Conservation (phyloP, 1,140 invertebrate genomes). For the Caenorhabditis brenneri region DNA sequence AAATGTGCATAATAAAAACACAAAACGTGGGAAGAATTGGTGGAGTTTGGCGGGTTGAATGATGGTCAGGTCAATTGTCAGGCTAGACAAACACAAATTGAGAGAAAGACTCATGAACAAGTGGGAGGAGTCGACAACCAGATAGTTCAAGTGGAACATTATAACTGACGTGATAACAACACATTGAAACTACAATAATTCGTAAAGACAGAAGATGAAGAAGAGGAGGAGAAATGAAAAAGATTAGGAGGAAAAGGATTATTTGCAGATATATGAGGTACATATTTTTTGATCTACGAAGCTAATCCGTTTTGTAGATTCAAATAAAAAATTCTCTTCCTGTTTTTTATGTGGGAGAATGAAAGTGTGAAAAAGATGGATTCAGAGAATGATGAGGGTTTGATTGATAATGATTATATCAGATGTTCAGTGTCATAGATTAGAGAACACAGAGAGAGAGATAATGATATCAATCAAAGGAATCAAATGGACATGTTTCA, state of each 20-base stretch:
- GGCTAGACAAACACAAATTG: constrained; percentile 28
- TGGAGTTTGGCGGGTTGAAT: background rate
- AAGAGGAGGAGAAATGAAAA: background rate
- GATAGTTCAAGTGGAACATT: constrained; percentile 26
- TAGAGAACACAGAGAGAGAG: background rate
- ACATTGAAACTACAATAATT: background rate
- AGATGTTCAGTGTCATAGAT: background rate
- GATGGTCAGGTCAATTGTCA: constrained; percentile 9
- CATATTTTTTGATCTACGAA: constrained; percentile 8
- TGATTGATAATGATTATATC: background rate
- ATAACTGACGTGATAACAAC: constrained; percentile 24
- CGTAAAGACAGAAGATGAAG: background rate
- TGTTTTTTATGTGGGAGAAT: background rate
- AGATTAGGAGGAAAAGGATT: background rate
- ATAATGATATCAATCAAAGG: too few species aligned
- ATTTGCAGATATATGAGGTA: background rate
- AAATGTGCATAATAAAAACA: constrained; percentile 8
- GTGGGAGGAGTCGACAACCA: background rate
- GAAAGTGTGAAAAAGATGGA: background rate
- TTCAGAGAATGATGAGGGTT: background rate
- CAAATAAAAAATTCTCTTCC: background rate
- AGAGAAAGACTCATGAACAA: constrained; percentile 21
- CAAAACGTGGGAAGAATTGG: background rate
- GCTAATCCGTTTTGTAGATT: background rate
- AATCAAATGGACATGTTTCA: too few species aligned